Evolutionary conservation across 2,888 invertebrate genomes (phyloP).

Genomic region (Holacanthella duospinosa): DNA sequence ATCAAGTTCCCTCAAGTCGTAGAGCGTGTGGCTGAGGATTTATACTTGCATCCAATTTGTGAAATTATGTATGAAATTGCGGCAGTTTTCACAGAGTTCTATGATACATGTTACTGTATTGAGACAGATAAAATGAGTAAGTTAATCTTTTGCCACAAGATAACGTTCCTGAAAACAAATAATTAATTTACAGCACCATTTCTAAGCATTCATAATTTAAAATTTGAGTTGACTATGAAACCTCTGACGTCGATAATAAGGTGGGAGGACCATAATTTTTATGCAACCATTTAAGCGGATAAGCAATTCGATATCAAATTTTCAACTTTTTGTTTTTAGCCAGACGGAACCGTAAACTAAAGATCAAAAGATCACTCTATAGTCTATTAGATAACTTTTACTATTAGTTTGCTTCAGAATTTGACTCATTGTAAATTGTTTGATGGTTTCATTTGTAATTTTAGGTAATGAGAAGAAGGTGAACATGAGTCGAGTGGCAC

Average conservation of each 20-base stretch:
- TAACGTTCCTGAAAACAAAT: not conserved
- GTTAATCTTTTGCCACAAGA: too few relatives aligned
- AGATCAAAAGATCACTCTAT: too few relatives aligned
- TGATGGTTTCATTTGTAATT: not conserved
- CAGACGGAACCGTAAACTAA: too few relatives aligned
- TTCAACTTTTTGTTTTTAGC: too few relatives aligned
- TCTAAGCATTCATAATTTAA: not conserved
- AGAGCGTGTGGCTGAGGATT: conserved; percentile 65
- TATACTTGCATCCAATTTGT: conserved; percentile 76
- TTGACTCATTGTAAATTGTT: not conserved
- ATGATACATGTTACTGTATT: conserved; percentile 93
- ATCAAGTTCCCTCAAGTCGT: conserved; percentile 79
- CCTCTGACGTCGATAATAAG: too few relatives aligned
- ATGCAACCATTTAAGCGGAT: too few relatives aligned
- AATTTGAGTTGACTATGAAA: not conserved
- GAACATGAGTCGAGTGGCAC: conserved; percentile 71
- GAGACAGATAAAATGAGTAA: conserved; percentile 63
- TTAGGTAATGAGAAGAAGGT: conserved; percentile 48
- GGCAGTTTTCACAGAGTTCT: conserved; percentile 91
- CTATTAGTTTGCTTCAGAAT: not conserved
- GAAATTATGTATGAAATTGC: conserved; percentile 91
- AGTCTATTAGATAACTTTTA: too few relatives aligned
- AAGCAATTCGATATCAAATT: too few relatives aligned
- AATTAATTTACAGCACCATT: too few relatives aligned
- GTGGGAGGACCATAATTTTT: too few relatives aligned